Base-by-base conservation (phyloP, 64 coral and sea anemone species). In the Anthopleura sola region DNA sequence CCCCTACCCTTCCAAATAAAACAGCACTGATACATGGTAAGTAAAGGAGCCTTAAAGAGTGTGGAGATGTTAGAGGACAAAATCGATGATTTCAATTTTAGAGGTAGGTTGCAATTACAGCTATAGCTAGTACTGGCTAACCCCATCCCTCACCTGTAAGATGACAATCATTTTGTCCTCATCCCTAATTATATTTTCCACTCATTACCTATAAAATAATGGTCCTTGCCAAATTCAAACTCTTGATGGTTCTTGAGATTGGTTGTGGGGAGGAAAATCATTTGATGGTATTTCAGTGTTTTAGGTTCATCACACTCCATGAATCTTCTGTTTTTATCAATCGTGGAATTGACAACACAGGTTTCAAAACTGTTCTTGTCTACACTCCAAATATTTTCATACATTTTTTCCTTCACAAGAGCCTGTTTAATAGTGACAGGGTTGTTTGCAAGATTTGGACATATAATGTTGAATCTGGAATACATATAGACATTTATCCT, bases 301-400 rank as follows among this genome's bases (percentile, higher is more conserved):
- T 23, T 13, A 17, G 92, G 92, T 58, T 5, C 82, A 36, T 84
- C 2, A 38, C 92, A 94, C 1, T 37, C 6, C 11, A 68, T 55
- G 2, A 94, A 8, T 2, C 26, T 34, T 10, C 18, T 55, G 31
- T 86, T 37, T 13, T 6, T 49, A 5, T 11, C 2, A 23, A 55
- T 76, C 20, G 10, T 90, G 1, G 12, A 48, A 49, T 94, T 31
- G 1, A 90, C 79, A 76, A 53, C 78, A 50, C 92, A 94, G 20
- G 79, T 78, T 1, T 90, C 85, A 38, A 86, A 94, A 2, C 85
- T 84, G 1, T 87, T 29, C 86, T 94, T 54, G n/a, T 86, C 85
- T 13, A 94, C 92, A 17, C 62, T 81, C 92, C 88, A 94, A 28
- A 94, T 87, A 68, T 94, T 94, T 21, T 94, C 92, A 40, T 87